Evolutionary conservation across 2,888 invertebrate species (phyloP).

Genomic region (Malthinus flaveolus): DNA sequence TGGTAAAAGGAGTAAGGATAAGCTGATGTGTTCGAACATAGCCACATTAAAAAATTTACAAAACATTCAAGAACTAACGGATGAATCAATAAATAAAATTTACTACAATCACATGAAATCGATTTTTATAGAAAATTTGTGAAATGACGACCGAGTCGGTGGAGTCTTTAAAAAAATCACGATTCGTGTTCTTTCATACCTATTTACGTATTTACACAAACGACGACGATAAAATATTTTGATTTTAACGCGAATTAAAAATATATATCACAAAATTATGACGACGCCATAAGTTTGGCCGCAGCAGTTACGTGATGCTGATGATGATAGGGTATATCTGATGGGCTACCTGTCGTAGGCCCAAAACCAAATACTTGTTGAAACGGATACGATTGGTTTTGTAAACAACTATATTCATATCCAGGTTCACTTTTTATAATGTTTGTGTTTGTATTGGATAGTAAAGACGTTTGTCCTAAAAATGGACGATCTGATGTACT

Average conservation of each 20-base stretch:
- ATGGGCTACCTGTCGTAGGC: constrained; percentile 47
- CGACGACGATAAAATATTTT: background rate
- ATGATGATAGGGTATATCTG: constrained; percentile 78
- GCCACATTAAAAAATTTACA: constrained; percentile 7
- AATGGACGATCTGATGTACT: constrained; percentile 53
- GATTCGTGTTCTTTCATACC: background rate
- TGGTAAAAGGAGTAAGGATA: background rate
- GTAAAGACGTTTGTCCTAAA: constrained; percentile 62
- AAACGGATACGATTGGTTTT: constrained; percentile 55
- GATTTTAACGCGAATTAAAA: background rate
- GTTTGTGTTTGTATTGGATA: constrained; percentile 54
- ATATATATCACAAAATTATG: constrained; percentile 57
- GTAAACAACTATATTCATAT: constrained; percentile 53
- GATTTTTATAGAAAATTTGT: background rate
- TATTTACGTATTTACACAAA: background rate
- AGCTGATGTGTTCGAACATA: background rate
- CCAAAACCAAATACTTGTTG: constrained; percentile 63
- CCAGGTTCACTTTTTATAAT: constrained; percentile 55
- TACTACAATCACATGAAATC: constrained; percentile 33
- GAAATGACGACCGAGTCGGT: background rate
- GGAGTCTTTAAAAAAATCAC: constrained; percentile 29
- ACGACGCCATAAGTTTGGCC: constrained; percentile 82
- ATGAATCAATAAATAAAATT: constrained; percentile 31
- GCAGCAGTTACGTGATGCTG: constrained; percentile 85
- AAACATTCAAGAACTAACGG: constrained; percentile 16